Evolutionary conservation across 2,888 invertebrate genomes (phyloP).

Genomic region (Nephrotoma flavescens): DNA sequence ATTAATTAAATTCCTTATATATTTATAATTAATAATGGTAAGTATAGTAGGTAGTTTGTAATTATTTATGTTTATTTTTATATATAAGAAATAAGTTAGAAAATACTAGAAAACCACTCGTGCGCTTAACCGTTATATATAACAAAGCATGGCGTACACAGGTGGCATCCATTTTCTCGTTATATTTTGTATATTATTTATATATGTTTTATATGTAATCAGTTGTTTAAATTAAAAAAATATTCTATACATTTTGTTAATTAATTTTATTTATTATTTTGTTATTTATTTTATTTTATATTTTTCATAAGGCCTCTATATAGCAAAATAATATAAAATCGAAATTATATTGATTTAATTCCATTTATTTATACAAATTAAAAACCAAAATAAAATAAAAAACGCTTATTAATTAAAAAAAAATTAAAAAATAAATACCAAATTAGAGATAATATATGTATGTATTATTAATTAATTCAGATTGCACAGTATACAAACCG

Average conservation of each 20-base stretch:
- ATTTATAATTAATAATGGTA: neutral
- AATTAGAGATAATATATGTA: neutral
- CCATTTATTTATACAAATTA: neutral
- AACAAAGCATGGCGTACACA: neutral
- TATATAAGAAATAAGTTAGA: neutral
- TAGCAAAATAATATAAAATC: neutral
- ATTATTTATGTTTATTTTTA: neutral
- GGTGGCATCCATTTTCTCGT: neutral
- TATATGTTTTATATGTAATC: neutral
- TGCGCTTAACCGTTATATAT: neutral
- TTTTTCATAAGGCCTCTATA: neutral
- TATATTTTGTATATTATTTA: neutral
- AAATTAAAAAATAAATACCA: neutral
- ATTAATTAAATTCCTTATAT: neutral
- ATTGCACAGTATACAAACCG: neutral
- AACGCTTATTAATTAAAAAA: neutral
- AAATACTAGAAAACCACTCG: neutral
- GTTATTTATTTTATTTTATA: neutral
- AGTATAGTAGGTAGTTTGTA: neutral
- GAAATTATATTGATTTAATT: neutral
- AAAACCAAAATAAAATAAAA: neutral
- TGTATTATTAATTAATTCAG: neutral
- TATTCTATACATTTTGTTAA: neutral
- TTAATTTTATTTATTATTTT: neutral
- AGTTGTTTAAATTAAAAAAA: neutral